Conservation (phyloP, 2,797 vertebrate species). For the Anguilla pacifica region DNA sequence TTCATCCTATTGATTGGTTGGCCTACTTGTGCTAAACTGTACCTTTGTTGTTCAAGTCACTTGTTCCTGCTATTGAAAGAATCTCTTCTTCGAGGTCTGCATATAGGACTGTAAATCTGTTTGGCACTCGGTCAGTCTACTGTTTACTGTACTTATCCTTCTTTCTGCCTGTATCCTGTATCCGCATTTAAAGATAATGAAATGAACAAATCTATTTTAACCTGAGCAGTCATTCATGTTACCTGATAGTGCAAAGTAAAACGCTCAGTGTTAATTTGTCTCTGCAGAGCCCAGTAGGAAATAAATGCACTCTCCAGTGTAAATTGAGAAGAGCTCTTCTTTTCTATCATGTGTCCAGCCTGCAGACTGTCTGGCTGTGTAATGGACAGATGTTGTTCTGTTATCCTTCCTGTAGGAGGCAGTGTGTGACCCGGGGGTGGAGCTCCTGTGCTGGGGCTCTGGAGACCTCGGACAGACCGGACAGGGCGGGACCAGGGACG, state of each 20-base stretch:
- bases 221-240: too few relatives aligned
- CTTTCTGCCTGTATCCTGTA: not conserved
- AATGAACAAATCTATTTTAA: too few relatives aligned
- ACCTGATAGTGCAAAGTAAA: too few relatives aligned
- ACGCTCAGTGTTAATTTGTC: not conserved
- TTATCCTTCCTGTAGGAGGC: slow-evolving; percentile 29
- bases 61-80: not conserved
- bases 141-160: not conserved
- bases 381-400: not conserved
- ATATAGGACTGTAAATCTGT: not conserved
- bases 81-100: not conserved
- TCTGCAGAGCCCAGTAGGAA: not conserved
- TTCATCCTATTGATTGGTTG: not conserved
- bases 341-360: too few relatives aligned
- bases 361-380: too few relatives aligned
- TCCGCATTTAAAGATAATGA: not conserved
- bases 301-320: not conserved
- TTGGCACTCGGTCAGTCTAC: too few relatives aligned
- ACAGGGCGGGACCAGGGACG: slow-evolving; percentile 32
- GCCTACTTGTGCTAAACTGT: not conserved
- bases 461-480: slow-evolving; percentile 58
- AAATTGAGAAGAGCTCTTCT: not conserved
- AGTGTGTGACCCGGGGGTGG: slow-evolving; percentile 29
- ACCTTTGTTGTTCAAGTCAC: not conserved
- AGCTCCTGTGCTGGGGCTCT: slow-evolving; percentile 59